Evolutionary conservation across 1,140 invertebrate genomes (phyloP).

Genomic region (Himalopsyche phryganea): DNA sequence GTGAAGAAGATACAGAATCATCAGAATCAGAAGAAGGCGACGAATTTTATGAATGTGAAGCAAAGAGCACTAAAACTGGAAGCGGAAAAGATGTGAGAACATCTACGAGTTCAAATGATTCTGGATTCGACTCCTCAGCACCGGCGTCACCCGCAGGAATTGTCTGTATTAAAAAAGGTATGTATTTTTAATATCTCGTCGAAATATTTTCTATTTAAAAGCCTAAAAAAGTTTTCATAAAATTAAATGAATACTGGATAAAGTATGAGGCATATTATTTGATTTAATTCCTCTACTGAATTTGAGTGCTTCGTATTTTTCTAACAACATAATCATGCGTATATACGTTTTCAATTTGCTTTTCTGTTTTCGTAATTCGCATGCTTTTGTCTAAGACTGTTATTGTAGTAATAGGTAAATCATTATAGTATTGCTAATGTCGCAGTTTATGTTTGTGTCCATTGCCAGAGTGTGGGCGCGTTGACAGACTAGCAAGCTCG

Average conservation of each 20-base stretch:
- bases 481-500: conserved; percentile 4
- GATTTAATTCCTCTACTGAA: no score
- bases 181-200: no score
- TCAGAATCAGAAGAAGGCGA: conserved; percentile 34
- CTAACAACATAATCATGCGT: no score
- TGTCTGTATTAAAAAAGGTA: conserved; percentile 50
- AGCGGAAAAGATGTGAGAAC: conserved; percentile 49
- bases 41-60: conserved; percentile 50
- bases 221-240: no score
- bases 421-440: conserved; percentile 1
- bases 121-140: conserved; percentile 57
- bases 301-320: no score
- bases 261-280: no score
- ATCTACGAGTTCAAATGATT: conserved; percentile 59
- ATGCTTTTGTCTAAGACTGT: no score
- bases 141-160: conserved; percentile 51
- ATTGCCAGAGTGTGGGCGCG: conserved; percentile 20
- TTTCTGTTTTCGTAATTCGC: no score
- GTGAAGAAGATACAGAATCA: conserved; percentile 40
- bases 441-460: conserved; percentile 11
- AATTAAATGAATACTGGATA: no score
- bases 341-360: no score
- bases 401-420: no score
- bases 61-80: conserved; percentile 33
- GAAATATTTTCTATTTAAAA: no score